Conservation (phyloP, 2,888 invertebrate species). For the Leptopilina syphax region DNA sequence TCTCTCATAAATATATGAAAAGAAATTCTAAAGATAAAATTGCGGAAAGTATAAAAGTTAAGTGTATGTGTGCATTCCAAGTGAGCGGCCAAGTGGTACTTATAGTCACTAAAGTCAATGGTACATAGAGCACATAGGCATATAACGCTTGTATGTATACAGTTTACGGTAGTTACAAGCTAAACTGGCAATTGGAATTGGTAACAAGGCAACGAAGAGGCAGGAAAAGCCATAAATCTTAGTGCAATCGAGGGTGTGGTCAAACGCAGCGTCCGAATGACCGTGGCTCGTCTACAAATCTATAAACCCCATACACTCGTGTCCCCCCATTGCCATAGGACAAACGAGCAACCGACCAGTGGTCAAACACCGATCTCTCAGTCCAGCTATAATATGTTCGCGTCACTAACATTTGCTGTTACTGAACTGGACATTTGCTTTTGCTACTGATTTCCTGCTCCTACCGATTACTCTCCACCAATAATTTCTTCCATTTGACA, state of each 20-base stretch:
- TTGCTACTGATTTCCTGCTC: conserved; percentile 39
- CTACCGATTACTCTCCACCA: conserved; percentile 40
- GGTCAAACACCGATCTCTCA: conserved; percentile 67
- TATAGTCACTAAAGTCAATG: conserved; percentile 28
- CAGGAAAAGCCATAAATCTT: conserved; percentile 71
- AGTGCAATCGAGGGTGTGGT: conserved; percentile 75
- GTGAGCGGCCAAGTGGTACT: conserved; percentile 24
- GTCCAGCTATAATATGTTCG: conserved; percentile 69
- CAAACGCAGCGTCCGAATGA: conserved; percentile 70
- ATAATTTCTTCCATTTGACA: conserved; percentile 48
- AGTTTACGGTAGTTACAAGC: conserved; percentile 67
- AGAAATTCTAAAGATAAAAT: not conserved
- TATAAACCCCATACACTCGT: conserved; percentile 61
- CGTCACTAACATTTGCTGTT: conserved; percentile 70
- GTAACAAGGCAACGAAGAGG: conserved; percentile 66
- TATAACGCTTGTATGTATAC: conserved; percentile 9
- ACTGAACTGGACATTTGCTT: conserved; percentile 52
- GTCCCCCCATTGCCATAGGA: conserved; percentile 52
- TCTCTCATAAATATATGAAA: conserved; percentile 22
- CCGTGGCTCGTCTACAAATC: conserved; percentile 69
- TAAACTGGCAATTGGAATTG: conserved; percentile 70
- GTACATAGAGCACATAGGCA: conserved; percentile 9
- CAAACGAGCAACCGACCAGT: conserved; percentile 66
- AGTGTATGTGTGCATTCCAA: conserved; percentile 8
- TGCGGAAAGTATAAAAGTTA: conserved; percentile 23